Base-by-base conservation (phyloP, 2,113 vertebrate genomes). In the Callopanchax toddi region DNA sequence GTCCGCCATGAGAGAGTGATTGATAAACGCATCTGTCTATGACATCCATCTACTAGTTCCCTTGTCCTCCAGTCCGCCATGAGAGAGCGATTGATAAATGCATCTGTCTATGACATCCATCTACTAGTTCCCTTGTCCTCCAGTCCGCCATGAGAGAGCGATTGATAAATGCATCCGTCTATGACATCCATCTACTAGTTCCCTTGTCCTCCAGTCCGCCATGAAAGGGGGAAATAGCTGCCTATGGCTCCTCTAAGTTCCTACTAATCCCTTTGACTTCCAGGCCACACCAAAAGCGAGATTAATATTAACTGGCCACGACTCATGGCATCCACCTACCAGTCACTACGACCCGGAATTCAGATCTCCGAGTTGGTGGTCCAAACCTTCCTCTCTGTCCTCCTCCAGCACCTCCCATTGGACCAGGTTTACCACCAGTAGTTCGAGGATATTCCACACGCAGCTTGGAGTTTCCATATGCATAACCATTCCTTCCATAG, bases 381-480 rank as follows among this genome's bases (percentile, higher is more conserved):
- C 82, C 95, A 92, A 91, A 93, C 89, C 93, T 93, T 92, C 89
- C 94, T 84, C 88, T 91, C 60, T 87, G 91, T 85, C 78, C 92
- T 82, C 87, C 80, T 7, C 62, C 78, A 86, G 88, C 93, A 16
- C 90, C 91, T 81, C 89, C 91, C 62, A 85, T 81, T 48, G 87
- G 80, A 43, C 87, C 89, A 86, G 90, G 89, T 89, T 92, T 92
- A 76, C 81, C 85, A 77, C 81, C 82, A 8, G 91, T 89, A 64
- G 94, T 93, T 58, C 95, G 93, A 37, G 95, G 95, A 79, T 95
- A 96, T 86, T 97, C 95, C 63, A 97, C 95, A 82, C 95, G 95
- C 46, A 97, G 94, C 63, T 95, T 94, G 87, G 89, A 91, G 76
- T 95, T 93, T 88, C 94, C 93, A 81, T 92, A 93, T 83, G 88